phyloP scores from a whole-genome alignment of 2,888 invertebrate genomes.

The Lasioglossum leucozonium region DNA sequence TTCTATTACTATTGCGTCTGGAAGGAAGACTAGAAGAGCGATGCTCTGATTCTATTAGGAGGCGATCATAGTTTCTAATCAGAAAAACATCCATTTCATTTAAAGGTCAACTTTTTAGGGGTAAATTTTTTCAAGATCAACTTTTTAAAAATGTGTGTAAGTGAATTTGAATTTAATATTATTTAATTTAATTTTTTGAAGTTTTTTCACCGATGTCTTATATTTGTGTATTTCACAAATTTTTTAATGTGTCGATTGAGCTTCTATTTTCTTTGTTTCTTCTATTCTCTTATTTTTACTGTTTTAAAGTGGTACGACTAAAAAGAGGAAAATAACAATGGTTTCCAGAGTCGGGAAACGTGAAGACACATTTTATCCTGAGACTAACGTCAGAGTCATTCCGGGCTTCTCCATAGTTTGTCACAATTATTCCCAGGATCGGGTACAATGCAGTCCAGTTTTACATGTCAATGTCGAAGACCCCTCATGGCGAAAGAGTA shows the following conservation, averaged over 20 bases:
- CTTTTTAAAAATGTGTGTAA: no score
- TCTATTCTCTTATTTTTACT: not conserved
- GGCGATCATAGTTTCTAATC: not conserved
- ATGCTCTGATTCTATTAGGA: not conserved
- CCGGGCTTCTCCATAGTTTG: constrained; percentile 37
- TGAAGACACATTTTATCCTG: not conserved
- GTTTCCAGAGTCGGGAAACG: not conserved
- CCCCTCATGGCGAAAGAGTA: constrained; percentile 74
- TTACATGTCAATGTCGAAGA: constrained; percentile 65
- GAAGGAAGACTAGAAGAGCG: not conserved
- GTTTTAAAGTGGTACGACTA: not conserved
- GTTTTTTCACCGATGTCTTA: no score
- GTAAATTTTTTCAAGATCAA: no score
- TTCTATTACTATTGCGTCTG: constrained; percentile 4
- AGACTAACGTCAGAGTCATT: not conserved
- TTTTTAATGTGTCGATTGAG: no score
- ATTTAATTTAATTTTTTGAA: no score
- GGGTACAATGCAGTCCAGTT: constrained; percentile 33
- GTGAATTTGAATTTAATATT: no score
- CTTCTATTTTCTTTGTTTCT: not conserved
- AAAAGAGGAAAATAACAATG: not conserved
- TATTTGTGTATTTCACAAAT: no score
- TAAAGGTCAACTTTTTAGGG: no score
- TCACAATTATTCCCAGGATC: constrained; percentile 53
- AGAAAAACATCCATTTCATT: not conserved